Percentiles rank a stretch among this genome's conserved stretches.
Evolutionary conservation across 1,140 invertebrate species (phyloP).

Genomic region (Phenacoccus solenopsis): DNA sequence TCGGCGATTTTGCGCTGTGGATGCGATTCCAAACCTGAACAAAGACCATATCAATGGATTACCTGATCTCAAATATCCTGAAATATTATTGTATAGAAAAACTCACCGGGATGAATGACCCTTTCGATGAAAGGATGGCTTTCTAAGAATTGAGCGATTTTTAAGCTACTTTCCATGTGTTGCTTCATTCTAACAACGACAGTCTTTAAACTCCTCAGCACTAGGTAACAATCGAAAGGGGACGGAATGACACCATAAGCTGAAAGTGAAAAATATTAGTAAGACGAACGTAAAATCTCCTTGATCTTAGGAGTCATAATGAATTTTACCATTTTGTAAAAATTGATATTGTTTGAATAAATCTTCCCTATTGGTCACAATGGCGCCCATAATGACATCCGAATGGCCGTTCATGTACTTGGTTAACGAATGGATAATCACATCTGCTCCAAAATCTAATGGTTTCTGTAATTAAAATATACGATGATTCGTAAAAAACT

Average conservation of each 20-base stretch:
- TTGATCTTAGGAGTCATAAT: neutral
- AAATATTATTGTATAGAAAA: neutral
- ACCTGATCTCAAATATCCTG: neutral
- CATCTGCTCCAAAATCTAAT: slow-evolving; percentile 78
- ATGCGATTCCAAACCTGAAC: slow-evolving; percentile 66
- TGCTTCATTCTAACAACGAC: slow-evolving; percentile 80
- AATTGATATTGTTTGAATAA: slow-evolving; percentile 61
- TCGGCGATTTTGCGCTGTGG: slow-evolving; percentile 76
- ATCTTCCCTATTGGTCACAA: slow-evolving; percentile 58
- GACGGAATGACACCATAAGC: slow-evolving; percentile 86
- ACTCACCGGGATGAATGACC: slow-evolving; percentile 64
- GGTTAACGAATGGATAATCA: slow-evolving; percentile 84
- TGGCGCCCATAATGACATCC: slow-evolving; percentile 93
- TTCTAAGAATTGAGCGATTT: slow-evolving; percentile 68
- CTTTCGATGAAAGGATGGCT: slow-evolving; percentile 58
- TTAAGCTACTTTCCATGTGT: slow-evolving; percentile 65
- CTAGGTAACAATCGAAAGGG: slow-evolving; percentile 90
- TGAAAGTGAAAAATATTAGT: slow-evolving; percentile 32
- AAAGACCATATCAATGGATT: neutral
- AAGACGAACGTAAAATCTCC: neutral
- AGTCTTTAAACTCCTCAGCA: slow-evolving; percentile 90
- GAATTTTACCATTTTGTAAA: slow-evolving; percentile 70
- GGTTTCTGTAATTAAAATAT: slow-evolving; percentile 48
- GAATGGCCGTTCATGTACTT: slow-evolving; percentile 99
- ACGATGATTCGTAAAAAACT: neutral